Conservation (phyloP, 2,888 invertebrate genomes). For the Acanthococcus lagerstroemiae region DNA sequence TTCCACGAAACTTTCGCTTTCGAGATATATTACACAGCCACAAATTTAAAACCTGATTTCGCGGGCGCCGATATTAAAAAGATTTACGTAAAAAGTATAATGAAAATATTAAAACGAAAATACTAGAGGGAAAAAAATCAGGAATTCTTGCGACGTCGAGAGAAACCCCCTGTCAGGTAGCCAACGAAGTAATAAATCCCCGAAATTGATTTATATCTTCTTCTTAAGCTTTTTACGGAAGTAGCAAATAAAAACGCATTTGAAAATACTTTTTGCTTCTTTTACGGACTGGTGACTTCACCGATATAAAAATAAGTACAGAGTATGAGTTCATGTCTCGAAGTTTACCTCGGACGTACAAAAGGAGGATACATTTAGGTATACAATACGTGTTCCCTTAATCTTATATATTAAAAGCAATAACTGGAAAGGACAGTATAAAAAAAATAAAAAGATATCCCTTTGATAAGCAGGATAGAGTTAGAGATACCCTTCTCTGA, state of each 20-base stretch:
- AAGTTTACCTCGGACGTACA: slow-evolving; percentile 23
- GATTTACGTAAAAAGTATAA: slow-evolving; percentile 15
- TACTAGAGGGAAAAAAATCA: background rate
- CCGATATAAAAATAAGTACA: slow-evolving; percentile 17
- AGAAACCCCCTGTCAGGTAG: slow-evolving; percentile 18
- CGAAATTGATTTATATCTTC: slow-evolving; percentile 24
- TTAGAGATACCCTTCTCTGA: slow-evolving; percentile 22
- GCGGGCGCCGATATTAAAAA: background rate
- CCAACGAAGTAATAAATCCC: slow-evolving; percentile 21
- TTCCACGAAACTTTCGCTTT: too few species aligned
- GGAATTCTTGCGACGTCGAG: background rate
- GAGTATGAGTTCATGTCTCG: slow-evolving; percentile 24
- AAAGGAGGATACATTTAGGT: slow-evolving; percentile 24
- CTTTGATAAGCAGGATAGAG: slow-evolving; percentile 24
- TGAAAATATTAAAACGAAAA: slow-evolving; percentile 11
- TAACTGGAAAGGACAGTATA: slow-evolving; percentile 28
- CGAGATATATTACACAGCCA: too few species aligned
- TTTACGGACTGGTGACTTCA: slow-evolving; percentile 21
- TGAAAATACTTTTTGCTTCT: slow-evolving; percentile 23
- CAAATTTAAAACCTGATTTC: too few species aligned
- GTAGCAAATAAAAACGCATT: slow-evolving; percentile 28
- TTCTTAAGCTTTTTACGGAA: slow-evolving; percentile 13
- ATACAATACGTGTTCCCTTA: slow-evolving; percentile 28
- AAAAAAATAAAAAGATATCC: slow-evolving; percentile 22
- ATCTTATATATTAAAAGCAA: slow-evolving; percentile 30